Conservation (phyloP, 2,888 invertebrate genomes). For the Drosophila peninsularis region DNA sequence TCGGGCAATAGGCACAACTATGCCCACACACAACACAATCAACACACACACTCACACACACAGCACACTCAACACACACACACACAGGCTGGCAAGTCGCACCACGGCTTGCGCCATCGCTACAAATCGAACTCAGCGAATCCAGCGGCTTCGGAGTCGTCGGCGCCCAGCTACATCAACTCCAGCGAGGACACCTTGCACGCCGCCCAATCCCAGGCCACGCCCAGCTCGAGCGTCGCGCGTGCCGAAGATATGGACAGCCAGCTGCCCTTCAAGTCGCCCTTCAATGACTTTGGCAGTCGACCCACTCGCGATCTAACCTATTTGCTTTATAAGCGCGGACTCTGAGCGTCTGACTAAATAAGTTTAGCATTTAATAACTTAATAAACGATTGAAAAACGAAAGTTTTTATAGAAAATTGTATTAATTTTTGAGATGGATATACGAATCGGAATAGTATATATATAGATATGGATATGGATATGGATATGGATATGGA, state of each 20-base stretch:
- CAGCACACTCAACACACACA: slow-evolving; percentile 4
- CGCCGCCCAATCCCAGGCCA: slow-evolving; percentile 40
- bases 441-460: neutral
- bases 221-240: slow-evolving; percentile 21
- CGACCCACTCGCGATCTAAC: slow-evolving; percentile 66
- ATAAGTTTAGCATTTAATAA: slow-evolving; percentile 12
- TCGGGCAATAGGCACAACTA: slow-evolving; percentile 3
- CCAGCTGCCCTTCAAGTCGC: slow-evolving; percentile 67
- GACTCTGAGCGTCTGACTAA: slow-evolving; percentile 46
- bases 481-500: no score
- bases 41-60: slow-evolving; percentile 7
- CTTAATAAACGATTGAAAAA: slow-evolving; percentile 27
- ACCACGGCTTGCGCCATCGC: slow-evolving; percentile 3
- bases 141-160: neutral
- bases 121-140: slow-evolving; percentile 8
- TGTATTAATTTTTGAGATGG: neutral
- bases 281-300: slow-evolving; percentile 68
- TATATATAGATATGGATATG: no score
- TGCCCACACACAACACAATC: slow-evolving; percentile 12
- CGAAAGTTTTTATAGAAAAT: no score
- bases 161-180: slow-evolving; percentile 41
- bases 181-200: slow-evolving; percentile 69
- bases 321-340: slow-evolving; percentile 61
- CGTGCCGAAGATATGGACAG: slow-evolving; percentile 20
- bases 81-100: slow-evolving; percentile 16